phyloP scores from a whole-genome alignment of 2,113 vertebrate genomes.

The Poeciliopsis occidentalis region DNA sequence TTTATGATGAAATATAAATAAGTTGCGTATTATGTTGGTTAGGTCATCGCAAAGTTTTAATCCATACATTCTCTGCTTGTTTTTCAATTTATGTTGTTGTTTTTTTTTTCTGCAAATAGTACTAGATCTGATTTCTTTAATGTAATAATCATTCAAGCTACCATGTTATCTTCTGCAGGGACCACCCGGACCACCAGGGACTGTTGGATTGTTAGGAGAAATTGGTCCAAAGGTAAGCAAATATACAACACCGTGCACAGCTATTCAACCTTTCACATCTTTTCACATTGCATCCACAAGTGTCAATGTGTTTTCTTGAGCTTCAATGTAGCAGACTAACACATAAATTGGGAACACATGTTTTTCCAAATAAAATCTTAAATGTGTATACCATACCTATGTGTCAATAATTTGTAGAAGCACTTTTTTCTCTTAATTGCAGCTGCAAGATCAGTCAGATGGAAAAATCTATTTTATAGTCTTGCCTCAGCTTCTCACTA shows the following conservation, averaged over 20 bases:
- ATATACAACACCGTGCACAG: neutral
- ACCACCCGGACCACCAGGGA: constrained; percentile 86
- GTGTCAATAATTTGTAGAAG: no score
- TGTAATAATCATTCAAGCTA: constrained; percentile 1
- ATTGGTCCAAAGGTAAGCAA: constrained; percentile 87
- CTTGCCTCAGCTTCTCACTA: no score
- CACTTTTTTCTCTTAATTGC: no score
- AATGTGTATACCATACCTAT: no score
- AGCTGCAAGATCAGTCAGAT: no score
- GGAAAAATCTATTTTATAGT: no score
- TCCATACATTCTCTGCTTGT: neutral
- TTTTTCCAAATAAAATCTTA: no score
- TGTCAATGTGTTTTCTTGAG: neutral
- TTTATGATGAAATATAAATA: neutral
- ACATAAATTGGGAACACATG: neutral
- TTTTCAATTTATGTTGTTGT: neutral
- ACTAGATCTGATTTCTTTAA: neutral
- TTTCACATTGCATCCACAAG: no score
- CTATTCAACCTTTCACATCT: neutral
- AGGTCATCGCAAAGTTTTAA: neutral
- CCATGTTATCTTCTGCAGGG: constrained; percentile 81
- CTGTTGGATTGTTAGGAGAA: constrained; percentile 87
- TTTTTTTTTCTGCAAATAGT: neutral
- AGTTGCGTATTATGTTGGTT: neutral
- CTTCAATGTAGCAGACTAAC: neutral